phyloP scores from a whole-genome alignment of 2,888 invertebrate genomes.

The Himalopsyche tibetana region DNA sequence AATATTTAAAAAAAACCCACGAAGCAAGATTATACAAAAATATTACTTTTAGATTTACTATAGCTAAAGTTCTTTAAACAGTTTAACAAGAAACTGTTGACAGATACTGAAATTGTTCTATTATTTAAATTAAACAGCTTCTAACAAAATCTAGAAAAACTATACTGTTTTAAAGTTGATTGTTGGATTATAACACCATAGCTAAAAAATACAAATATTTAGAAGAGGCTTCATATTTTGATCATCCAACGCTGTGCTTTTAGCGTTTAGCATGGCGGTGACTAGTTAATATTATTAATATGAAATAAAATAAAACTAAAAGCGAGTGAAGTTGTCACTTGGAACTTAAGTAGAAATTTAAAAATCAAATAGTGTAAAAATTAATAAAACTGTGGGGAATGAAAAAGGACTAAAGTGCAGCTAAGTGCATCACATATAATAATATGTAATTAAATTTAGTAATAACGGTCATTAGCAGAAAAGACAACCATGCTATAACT shows the following conservation, averaged over 20 bases:
- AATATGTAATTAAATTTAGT: slow-evolving; percentile 54
- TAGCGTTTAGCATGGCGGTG: slow-evolving; percentile 40
- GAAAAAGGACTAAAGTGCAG: slow-evolving; percentile 59
- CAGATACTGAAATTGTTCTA: too few relatives aligned
- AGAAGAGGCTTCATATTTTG: slow-evolving; percentile 11
- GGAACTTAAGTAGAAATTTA: slow-evolving; percentile 36
- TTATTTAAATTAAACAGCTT: too few relatives aligned
- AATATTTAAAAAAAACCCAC: not conserved
- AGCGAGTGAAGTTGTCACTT: slow-evolving; percentile 40
- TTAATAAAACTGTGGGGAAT: slow-evolving; percentile 51
- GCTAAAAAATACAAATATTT: not conserved
- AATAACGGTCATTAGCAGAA: slow-evolving; percentile 63
- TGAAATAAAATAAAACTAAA: slow-evolving; percentile 44
- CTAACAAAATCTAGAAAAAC: too few relatives aligned
- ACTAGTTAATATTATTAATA: slow-evolving; percentile 10
- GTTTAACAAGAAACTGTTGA: too few relatives aligned
- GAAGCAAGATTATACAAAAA: not conserved
- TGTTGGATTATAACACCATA: not conserved
- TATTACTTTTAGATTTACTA: too few relatives aligned
- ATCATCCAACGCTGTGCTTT: slow-evolving; percentile 42
- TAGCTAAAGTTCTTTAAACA: too few relatives aligned
- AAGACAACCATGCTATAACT: slow-evolving; percentile 63
- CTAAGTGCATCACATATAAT: slow-evolving; percentile 63
- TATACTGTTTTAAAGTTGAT: too few relatives aligned
- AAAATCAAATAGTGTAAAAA: slow-evolving; percentile 46